These are phyloP conservation scores for Eristalis arbustorum DNA, from an alignment of 2,888 invertebrate species.

Conservation along the genomic window DNA sequence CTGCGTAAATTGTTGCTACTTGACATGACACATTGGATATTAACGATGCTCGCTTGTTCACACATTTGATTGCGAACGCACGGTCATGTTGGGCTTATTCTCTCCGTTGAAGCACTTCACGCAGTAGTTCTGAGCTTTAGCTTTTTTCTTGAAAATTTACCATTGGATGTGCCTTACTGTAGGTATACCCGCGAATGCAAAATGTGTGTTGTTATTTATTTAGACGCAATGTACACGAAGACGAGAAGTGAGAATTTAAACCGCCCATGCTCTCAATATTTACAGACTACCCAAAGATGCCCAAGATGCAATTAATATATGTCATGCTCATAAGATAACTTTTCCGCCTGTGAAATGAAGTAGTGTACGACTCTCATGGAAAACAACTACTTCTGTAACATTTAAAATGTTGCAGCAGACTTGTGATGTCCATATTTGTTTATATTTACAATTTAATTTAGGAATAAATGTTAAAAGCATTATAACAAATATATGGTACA, in stretches of 20 bases:
- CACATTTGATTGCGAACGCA: slow-evolving; percentile 53
- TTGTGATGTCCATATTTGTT: neutral
- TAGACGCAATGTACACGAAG: slow-evolving; percentile 40
- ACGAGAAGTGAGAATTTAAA: slow-evolving; percentile 58
- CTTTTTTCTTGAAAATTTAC: slow-evolving; percentile 45
- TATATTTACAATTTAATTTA: neutral
- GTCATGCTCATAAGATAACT: slow-evolving; percentile 52
- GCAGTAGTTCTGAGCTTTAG: slow-evolving; percentile 24
- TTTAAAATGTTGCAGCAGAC: neutral
- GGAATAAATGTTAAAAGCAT: too few species aligned
- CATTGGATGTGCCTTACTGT: slow-evolving; percentile 36
- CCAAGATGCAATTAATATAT: slow-evolving; percentile 64
- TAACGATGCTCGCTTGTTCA: slow-evolving; percentile 69
- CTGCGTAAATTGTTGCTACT: slow-evolving; percentile 42
- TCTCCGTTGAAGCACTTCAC: slow-evolving; percentile 48
- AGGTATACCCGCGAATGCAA: slow-evolving; percentile 36
- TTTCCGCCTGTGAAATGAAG: slow-evolving; percentile 53
- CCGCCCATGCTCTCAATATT: slow-evolving; percentile 58
- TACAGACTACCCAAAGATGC: slow-evolving; percentile 48
- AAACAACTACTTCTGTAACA: neutral
- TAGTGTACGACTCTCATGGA: slow-evolving; percentile 1
- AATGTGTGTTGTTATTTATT: slow-evolving; percentile 51
- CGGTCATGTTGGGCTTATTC: slow-evolving; percentile 56
- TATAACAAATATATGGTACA: too few species aligned
- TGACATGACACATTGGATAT: slow-evolving; percentile 67